These are phyloP conservation scores for Columbina picui DNA, from an alignment of 2,113 vertebrate genomes.

Conservation along the genomic window DNA sequence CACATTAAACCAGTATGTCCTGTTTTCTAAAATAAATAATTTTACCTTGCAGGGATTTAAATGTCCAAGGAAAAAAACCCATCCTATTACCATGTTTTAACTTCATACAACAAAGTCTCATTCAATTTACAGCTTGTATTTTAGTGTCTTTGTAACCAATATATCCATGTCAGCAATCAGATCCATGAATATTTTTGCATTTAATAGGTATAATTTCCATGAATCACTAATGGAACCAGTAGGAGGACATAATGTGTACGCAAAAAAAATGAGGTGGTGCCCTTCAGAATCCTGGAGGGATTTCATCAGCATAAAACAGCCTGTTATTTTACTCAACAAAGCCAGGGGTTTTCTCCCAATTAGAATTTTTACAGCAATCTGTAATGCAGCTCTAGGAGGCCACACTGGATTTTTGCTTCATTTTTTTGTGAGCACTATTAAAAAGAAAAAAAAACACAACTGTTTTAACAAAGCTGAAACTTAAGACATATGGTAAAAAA, in stretches of 20 bases:
- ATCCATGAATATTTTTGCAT: slow-evolving; percentile 34
- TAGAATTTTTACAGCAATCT: slow-evolving; percentile 22
- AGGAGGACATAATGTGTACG: slow-evolving; percentile 10
- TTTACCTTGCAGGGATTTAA: neutral
- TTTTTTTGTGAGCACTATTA: neutral
- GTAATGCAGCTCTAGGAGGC: neutral
- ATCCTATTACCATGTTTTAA: neutral
- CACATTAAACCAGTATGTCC: neutral
- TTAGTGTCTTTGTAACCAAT: slow-evolving; percentile 13
- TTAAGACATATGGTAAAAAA: neutral
- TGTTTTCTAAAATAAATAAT: neutral
- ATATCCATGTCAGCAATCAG: slow-evolving; percentile 44
- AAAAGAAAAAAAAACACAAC: neutral
- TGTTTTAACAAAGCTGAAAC: neutral
- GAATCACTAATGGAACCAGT: slow-evolving; percentile 48
- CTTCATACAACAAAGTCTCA: neutral
- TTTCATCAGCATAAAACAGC: neutral
- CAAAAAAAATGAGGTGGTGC: slow-evolving; percentile 35
- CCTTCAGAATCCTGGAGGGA: slow-evolving; percentile 34
- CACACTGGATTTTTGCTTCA: neutral
- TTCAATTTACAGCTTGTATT: neutral
- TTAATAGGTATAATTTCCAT: slow-evolving; percentile 48
- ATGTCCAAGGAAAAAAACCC: slow-evolving; percentile 1
- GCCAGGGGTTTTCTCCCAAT: neutral
- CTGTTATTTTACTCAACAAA: neutral